Conservation (phyloP, 2,888 invertebrate species). For the Ornithoptera alexandrae region DNA sequence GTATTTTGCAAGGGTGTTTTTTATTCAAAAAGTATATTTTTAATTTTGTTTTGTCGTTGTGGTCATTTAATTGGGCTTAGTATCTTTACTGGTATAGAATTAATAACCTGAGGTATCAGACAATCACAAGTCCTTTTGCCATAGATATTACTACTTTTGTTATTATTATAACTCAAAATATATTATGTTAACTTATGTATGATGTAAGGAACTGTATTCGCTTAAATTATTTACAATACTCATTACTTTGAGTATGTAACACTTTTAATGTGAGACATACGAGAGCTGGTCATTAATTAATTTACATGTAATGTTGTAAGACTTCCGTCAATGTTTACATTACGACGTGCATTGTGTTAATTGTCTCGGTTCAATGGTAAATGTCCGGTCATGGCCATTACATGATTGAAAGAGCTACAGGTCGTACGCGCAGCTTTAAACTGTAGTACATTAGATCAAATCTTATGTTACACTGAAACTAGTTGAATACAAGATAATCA, state of each 20-base stretch:
- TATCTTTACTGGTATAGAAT: no score
- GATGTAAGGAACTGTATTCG: not conserved
- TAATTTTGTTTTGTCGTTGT: no score
- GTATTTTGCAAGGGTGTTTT: no score
- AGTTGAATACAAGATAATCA: no score
- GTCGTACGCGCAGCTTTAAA: not conserved
- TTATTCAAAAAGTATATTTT: no score
- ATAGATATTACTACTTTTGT: no score
- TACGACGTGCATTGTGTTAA: constrained; percentile 10
- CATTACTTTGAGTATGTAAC: not conserved
- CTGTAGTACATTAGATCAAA: not conserved
- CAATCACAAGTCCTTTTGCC: no score
- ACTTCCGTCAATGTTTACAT: constrained; percentile 2
- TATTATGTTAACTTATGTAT: not conserved
- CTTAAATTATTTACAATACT: not conserved
- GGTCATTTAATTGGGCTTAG: no score
- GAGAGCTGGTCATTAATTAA: not conserved
- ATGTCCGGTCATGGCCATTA: constrained; percentile 22
- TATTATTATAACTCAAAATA: not conserved
- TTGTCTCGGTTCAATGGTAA: constrained; percentile 24
- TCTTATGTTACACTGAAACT: not conserved
- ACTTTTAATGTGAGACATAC: not conserved
- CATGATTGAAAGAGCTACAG: not conserved
- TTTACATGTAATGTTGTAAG: constrained; percentile 4
- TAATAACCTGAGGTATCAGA: no score